Evolutionary conservation across 2,888 invertebrate genomes (phyloP).

Genomic region (Rhorus exstirpatorius): DNA sequence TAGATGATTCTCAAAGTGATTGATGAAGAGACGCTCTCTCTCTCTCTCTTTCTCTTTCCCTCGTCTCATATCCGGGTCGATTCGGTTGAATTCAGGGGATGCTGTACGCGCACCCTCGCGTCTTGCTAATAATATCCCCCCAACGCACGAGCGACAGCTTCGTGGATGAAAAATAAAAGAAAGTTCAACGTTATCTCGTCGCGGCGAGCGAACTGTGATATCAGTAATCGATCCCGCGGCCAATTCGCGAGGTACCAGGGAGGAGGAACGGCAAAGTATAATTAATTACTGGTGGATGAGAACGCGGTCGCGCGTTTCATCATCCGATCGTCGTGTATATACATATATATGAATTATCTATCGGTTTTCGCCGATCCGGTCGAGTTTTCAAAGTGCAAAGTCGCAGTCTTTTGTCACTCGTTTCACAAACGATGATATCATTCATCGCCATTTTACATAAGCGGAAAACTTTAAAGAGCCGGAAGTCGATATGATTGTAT

Average conservation of each 20-base stretch:
- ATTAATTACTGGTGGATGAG: conserved; percentile 67
- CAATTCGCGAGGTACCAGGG: conserved; percentile 27
- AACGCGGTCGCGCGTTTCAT: conserved; percentile 57
- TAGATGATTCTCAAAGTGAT: conserved; percentile 44
- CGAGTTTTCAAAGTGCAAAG: conserved; percentile 70
- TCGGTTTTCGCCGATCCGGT: conserved; percentile 70
- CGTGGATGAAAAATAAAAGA: not conserved
- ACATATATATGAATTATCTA: conserved; percentile 31
- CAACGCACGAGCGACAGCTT: not conserved
- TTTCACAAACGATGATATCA: not conserved
- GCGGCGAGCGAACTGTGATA: conserved; percentile 56
- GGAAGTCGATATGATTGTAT: conserved; percentile 33
- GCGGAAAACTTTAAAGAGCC: conserved; percentile 10
- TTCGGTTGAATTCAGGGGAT: conserved; percentile 15
- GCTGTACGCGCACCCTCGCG: conserved; percentile 34
- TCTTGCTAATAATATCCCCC: conserved; percentile 59
- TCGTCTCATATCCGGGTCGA: conserved; percentile 31
- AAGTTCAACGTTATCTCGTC: conserved; percentile 55
- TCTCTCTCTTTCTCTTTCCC: not conserved
- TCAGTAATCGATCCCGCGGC: conserved; percentile 63
- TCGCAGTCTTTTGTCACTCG: conserved; percentile 23
- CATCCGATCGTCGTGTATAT: conserved; percentile 46
- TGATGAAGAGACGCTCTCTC: conserved; percentile 42
- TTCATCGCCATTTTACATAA: not conserved
- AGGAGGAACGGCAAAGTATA: conserved; percentile 28